Conservation (phyloP, 2,888 invertebrate species). For the Gerris lacustris region DNA sequence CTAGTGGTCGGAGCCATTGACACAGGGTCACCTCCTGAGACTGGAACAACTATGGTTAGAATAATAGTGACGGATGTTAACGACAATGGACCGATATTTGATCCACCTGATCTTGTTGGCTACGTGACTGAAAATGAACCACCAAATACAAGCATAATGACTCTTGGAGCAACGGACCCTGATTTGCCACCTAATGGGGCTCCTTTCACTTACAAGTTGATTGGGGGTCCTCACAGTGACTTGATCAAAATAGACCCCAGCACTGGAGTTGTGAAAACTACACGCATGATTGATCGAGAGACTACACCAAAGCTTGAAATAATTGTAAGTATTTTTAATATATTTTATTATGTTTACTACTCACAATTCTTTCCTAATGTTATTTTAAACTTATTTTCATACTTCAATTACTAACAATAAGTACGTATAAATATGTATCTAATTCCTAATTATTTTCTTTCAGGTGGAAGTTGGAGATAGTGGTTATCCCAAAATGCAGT, state of each 20-base stretch:
- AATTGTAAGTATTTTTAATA: constrained; percentile 37
- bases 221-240: constrained; percentile 65
- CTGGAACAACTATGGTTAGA: constrained; percentile 74
- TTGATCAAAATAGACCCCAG: constrained; percentile 65
- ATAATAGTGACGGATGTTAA: constrained; percentile 77
- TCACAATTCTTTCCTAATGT: not conserved
- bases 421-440: not conserved
- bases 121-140: constrained; percentile 78
- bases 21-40: constrained; percentile 77
- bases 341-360: not conserved
- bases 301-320: constrained; percentile 59
- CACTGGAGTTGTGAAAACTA: constrained; percentile 67
- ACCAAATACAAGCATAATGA: constrained; percentile 67
- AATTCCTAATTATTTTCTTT: constrained; percentile 18
- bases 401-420: not conserved
- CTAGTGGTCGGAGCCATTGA: constrained; percentile 77
- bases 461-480: constrained; percentile 75
- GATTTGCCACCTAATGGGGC: constrained; percentile 83
- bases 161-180: constrained; percentile 74
- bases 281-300: constrained; percentile 71
- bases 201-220: constrained; percentile 68
- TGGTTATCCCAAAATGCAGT: constrained; percentile 68
- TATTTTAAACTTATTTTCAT: constrained; percentile 2
- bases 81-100: constrained; percentile 81
- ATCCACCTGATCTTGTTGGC: constrained; percentile 55